Evolutionary conservation across 1,140 invertebrate species (phyloP).

Genomic region (Drosophila truncata): DNA sequence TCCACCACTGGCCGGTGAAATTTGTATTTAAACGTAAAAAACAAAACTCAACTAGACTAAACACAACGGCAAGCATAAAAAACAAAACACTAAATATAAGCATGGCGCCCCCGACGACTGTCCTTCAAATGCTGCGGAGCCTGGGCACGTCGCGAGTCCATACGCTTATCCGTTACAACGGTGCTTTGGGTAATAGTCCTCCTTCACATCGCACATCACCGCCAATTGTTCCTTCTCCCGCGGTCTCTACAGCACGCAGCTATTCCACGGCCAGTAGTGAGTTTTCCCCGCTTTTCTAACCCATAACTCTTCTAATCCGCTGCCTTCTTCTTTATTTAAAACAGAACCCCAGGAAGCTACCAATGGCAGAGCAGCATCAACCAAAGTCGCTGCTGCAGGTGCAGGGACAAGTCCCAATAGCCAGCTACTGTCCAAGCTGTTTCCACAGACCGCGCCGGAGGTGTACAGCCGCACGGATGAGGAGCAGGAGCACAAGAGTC

Average conservation of each 20-base stretch:
- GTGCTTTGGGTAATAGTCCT: slow-evolving; percentile 35
- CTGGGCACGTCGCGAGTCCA: slow-evolving; percentile 36
- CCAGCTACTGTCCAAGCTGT: slow-evolving; percentile 74
- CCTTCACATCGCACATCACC: not conserved
- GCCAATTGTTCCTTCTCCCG: not conserved
- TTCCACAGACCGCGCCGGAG: slow-evolving; percentile 80
- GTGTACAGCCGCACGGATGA: slow-evolving; percentile 58
- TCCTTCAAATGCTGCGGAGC: slow-evolving; percentile 60
- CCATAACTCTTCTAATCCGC: not conserved
- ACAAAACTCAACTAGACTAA: slow-evolving; percentile 19
- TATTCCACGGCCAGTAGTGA: slow-evolving; percentile 25
- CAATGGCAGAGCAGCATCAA: not conserved
- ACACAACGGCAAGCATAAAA: slow-evolving; percentile 4
- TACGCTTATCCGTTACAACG: slow-evolving; percentile 19
- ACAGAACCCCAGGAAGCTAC: slow-evolving; percentile 8
- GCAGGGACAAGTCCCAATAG: not conserved
- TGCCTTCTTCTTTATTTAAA: not conserved
- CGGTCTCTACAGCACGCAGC: not conserved
- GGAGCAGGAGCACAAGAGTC: slow-evolving; percentile 75
- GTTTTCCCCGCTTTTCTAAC: not conserved
- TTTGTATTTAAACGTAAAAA: not conserved
- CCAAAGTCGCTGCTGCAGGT: not conserved
- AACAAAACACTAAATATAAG: slow-evolving; percentile 13
- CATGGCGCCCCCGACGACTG: slow-evolving; percentile 54
- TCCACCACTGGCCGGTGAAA: not conserved